A percentile compares a stretch with the other conserved stretches of the same genome.
These are phyloP conservation scores for Carterocephalus palaemon DNA, from an alignment of 2,888 invertebrate species.

Conservation along the genomic window DNA sequence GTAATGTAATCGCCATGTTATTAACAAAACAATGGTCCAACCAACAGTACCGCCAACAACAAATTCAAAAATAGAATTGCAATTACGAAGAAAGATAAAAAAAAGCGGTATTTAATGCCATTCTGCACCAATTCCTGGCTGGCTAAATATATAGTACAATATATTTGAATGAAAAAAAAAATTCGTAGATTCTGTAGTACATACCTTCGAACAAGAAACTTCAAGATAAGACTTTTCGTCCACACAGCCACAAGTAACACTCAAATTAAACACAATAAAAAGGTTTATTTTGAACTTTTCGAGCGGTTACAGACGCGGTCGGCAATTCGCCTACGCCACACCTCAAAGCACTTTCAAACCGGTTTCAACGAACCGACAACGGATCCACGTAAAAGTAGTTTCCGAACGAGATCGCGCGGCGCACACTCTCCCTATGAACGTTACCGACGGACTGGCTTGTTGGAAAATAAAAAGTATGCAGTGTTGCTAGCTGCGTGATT, in stretches of 20 bases:
- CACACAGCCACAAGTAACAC: constrained; percentile 25
- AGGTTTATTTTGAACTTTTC: constrained; percentile 46
- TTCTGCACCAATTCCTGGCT: neutral
- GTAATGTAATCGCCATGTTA: too few species aligned
- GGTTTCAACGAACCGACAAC: constrained; percentile 59
- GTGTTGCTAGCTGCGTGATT: constrained; percentile 47
- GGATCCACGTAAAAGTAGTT: constrained; percentile 66
- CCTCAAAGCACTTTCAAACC: constrained; percentile 71
- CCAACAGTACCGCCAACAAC: too few species aligned
- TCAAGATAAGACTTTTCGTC: constrained; percentile 20
- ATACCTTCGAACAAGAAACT: constrained; percentile 14
- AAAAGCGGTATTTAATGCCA: neutral
- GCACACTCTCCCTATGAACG: constrained; percentile 42
- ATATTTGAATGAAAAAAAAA: constrained; percentile 6
- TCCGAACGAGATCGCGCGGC: constrained; percentile 37
- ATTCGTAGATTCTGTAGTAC: constrained; percentile 6
- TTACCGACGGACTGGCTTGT: constrained; percentile 48
- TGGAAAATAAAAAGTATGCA: constrained; percentile 43
- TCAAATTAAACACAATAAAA: constrained; percentile 25
- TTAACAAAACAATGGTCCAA: too few species aligned
- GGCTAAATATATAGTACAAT: constrained; percentile 10
- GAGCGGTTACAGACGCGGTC: constrained; percentile 50
- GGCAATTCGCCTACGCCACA: constrained; percentile 66
- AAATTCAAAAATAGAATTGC: too few species aligned
- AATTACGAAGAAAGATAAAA: too few species aligned